Conservation (phyloP, 2,888 invertebrate genomes). For the Gonocerus acuteangulatus region DNA sequence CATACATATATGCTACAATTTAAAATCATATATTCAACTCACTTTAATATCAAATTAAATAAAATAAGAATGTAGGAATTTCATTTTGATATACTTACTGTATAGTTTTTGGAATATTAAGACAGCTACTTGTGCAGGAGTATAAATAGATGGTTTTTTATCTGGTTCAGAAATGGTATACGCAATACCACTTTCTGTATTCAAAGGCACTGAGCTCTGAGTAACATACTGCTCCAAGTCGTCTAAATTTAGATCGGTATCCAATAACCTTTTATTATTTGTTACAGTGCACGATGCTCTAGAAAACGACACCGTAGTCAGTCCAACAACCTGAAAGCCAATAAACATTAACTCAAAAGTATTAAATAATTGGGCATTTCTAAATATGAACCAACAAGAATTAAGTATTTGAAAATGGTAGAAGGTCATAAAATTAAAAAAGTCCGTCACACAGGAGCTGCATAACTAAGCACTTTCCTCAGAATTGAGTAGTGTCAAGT, state of each 20-base stretch:
- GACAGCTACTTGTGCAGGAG: slow-evolving; percentile 54
- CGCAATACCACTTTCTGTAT: slow-evolving; percentile 39
- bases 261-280: slow-evolving; percentile 57
- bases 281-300: slow-evolving; percentile 45
- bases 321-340: slow-evolving; percentile 45
- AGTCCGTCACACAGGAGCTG: too few relatives aligned
- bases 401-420: too few relatives aligned
- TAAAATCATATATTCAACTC: too few relatives aligned
- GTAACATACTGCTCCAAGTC: slow-evolving; percentile 41
- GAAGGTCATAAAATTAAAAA: too few relatives aligned
- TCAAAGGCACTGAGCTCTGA: slow-evolving; percentile 34
- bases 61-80: too few relatives aligned
- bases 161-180: slow-evolving; percentile 44
- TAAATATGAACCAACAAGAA: too few relatives aligned
- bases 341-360: not conserved
- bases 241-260: slow-evolving; percentile 48
- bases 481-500: too few relatives aligned
- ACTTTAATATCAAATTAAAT: too few relatives aligned
- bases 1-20: not conserved
- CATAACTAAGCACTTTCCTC: too few relatives aligned
- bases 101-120: slow-evolving; percentile 49
- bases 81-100: slow-evolving; percentile 36
- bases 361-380: too few relatives aligned
- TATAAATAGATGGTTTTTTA: slow-evolving; percentile 43
- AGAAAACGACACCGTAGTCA: slow-evolving; percentile 45